Percentiles rank a stretch among this genome's conserved stretches.
Conservation (phyloP, 2,797 vertebrate species). For the Crenichthys baileyi region DNA sequence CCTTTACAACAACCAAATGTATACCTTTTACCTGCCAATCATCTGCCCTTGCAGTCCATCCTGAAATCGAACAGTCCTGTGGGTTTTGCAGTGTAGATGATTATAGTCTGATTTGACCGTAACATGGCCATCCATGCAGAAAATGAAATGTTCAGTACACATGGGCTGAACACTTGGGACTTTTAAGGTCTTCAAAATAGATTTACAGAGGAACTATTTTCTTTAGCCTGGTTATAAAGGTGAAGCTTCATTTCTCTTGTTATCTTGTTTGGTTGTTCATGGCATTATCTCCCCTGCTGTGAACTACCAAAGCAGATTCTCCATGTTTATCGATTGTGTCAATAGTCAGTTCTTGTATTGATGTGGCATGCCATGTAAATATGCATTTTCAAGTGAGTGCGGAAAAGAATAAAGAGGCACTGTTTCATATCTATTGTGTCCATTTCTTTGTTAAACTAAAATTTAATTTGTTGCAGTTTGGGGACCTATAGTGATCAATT, state of each 20-base stretch:
- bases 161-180: constrained; percentile 55
- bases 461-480: neutral
- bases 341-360: constrained; percentile 84
- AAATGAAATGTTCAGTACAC: constrained; percentile 37
- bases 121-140: constrained; percentile 25
- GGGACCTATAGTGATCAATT: neutral
- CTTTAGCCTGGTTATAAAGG: constrained; percentile 62
- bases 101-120: constrained; percentile 19
- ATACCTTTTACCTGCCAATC: constrained; percentile 33
- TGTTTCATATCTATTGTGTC: constrained; percentile 79
- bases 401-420: constrained; percentile 84
- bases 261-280: constrained; percentile 57
- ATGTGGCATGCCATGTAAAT: constrained; percentile 91
- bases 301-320: constrained; percentile 75
- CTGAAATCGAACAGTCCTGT: constrained; percentile 37
- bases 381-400: constrained; percentile 86
- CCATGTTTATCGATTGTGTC: constrained; percentile 80
- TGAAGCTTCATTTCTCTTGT: constrained; percentile 65
- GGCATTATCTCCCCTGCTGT: constrained; percentile 40
- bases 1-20: constrained; percentile 38
- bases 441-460: constrained; percentile 12
- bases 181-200: constrained; percentile 68
- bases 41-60: constrained; percentile 43
- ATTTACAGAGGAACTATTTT: constrained; percentile 63
- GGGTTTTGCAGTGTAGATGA: constrained; percentile 34